Conservation (phyloP, 2,113 vertebrate species). For the Parotia lawesii region DNA sequence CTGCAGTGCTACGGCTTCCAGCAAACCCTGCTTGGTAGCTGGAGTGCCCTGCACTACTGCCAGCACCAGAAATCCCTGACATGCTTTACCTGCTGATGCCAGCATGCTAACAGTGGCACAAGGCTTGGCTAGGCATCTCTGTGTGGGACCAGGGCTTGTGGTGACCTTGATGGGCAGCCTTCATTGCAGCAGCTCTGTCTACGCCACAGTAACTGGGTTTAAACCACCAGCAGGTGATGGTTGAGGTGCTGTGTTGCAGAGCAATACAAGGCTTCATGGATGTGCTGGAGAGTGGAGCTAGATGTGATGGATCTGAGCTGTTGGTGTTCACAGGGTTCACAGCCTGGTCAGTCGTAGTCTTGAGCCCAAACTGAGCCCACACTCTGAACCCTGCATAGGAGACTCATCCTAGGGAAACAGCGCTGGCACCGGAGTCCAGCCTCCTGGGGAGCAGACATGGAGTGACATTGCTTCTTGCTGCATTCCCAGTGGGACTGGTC, state of each 20-base stretch:
- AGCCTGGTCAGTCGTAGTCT: neutral
- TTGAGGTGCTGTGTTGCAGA: neutral
- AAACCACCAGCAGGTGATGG: neutral
- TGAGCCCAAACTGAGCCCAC: neutral
- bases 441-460: fast-evolving
- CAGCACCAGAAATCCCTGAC: neutral
- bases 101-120: fast-evolving
- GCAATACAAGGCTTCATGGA: fast-evolving
- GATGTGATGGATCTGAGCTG: neutral
- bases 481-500: neutral
- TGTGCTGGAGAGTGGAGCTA: neutral
- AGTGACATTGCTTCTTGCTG: neutral
- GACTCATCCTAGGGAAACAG: neutral
- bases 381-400: fast-evolving
- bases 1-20: neutral
- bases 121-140: neutral
- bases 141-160: fast-evolving
- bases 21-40: neutral
- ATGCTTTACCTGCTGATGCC: neutral
- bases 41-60: neutral
- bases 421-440: neutral
- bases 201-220: neutral
- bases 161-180: neutral
- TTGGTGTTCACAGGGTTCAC: neutral
- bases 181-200: neutral